Evolutionary conservation across 1,140 invertebrate genomes (phyloP), one percentile per base, ranked within the genome.

Genomic region (Aphelinus certus): DNA sequence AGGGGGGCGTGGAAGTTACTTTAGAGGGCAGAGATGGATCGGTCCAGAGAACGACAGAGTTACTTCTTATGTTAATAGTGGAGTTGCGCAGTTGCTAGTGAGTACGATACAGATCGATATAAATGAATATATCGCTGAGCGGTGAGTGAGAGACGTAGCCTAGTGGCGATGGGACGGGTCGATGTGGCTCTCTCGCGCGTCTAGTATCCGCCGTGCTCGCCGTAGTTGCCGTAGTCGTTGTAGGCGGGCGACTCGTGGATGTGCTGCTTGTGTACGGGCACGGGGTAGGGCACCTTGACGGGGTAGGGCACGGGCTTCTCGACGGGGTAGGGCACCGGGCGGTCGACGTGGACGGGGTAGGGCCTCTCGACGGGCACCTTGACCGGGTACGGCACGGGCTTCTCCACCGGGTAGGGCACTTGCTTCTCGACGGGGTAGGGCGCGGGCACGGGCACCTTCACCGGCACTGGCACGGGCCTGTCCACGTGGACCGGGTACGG

Each of bases 291-390:
- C 55, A 94, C 91, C 81, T 93, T 92, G 7, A 92, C 91, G 45
- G 82, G 87, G 75, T 89, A 89, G 88, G 90, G 48, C 26, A 92
- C 90, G 67, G 87, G 90, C 78, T 91, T 92, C 79, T 91, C 91
- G 0, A 92, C 89, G 70, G 90, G 90, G 3, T 71, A 68, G 7
- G 91, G 91, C 58, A 92, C 90, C 75, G 86, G 89, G 78, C 91
- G 92, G 77, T 91, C 91, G 0, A 92, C 88, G 74, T 91, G 90
- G 53, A 92, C 90, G 7, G 92, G 90, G 49, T 91, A 89, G 65
- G 90, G 91, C 79, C 90, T 88, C 70, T 93, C 92, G 53, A 92
- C 89, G 2, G 86, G 92, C 47, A 94, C 92, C 81, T 94, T 91
- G 3, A 94, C 92, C 62, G 93, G 91, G 69, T 92, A 91, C 1